A percentile compares a stretch with the other conserved stretches of the same genome.
Evolutionary conservation across 2,113 vertebrate genomes (phyloP).

Genomic region (Myotis yumanensis): DNA sequence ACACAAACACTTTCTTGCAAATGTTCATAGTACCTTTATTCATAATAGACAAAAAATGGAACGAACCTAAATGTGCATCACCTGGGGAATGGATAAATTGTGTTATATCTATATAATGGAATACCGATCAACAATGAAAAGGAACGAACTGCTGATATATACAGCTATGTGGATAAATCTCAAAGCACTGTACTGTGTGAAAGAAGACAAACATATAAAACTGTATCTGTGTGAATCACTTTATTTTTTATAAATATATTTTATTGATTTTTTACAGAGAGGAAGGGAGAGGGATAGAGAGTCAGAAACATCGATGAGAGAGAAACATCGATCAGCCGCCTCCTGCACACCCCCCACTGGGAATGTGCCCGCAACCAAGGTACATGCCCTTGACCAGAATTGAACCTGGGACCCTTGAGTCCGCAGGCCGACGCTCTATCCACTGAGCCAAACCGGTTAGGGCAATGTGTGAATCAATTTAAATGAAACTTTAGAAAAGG

Average conservation of each 20-base stretch:
- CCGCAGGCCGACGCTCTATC: too few relatives aligned
- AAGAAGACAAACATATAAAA: neutral
- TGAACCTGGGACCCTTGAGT: too few relatives aligned
- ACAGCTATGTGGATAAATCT: neutral
- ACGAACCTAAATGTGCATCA: neutral
- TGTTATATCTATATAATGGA: neutral
- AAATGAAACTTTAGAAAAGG: neutral
- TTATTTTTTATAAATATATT: too few relatives aligned
- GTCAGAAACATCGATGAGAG: too few relatives aligned
- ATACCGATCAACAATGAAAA: neutral
- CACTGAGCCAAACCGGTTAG: too few relatives aligned
- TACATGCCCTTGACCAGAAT: too few relatives aligned
- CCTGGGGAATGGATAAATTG: neutral
- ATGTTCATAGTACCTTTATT: neutral
- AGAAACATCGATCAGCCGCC: too few relatives aligned
- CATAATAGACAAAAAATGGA: neutral
- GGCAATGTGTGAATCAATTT: neutral
- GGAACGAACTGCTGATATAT: neutral
- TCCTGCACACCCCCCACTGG: too few relatives aligned
- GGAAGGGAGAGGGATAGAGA: too few relatives aligned
- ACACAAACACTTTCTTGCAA: neutral
- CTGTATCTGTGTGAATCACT: neutral
- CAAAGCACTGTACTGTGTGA: neutral
- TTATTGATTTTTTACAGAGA: too few relatives aligned
- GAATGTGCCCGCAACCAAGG: too few relatives aligned